Conservation (phyloP, 1,140 invertebrate species). For the Dolichoris vasculosae region DNA sequence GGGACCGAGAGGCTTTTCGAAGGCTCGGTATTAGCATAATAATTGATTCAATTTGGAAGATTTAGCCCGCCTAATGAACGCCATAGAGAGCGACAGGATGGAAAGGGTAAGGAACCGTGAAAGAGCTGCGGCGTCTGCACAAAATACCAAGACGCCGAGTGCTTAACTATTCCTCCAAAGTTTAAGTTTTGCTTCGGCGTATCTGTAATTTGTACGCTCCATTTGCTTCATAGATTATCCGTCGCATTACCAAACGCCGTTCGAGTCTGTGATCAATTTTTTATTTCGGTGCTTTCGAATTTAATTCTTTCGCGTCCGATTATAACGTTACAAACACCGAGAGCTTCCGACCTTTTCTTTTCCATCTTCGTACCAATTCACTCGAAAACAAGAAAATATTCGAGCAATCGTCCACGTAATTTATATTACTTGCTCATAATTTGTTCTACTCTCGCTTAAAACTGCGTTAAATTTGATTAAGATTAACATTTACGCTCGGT, state of each 20-base stretch:
- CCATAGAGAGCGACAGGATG: slow-evolving; percentile 60
- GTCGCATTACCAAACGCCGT: background rate
- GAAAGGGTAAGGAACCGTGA: slow-evolving; percentile 61
- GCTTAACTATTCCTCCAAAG: slow-evolving; percentile 38
- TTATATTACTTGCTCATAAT: slow-evolving; percentile 6
- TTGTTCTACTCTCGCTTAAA: slow-evolving; percentile 1
- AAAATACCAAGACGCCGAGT: slow-evolving; percentile 45
- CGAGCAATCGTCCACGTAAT: background rate
- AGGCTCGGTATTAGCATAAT: slow-evolving; percentile 63
- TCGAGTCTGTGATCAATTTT: background rate
- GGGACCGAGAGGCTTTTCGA: slow-evolving; percentile 58
- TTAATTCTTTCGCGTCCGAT: background rate
- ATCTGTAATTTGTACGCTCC: slow-evolving; percentile 43
- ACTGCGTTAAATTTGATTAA: slow-evolving; percentile 14
- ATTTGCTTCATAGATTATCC: slow-evolving; percentile 39
- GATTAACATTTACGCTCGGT: slow-evolving; percentile 6
- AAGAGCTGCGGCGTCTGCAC: slow-evolving; percentile 57
- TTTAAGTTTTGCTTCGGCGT: slow-evolving; percentile 41
- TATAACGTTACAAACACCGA: background rate
- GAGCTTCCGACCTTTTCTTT: background rate
- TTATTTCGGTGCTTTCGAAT: background rate
- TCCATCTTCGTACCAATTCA: background rate
- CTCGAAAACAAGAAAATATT: background rate
- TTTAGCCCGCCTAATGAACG: slow-evolving; percentile 65
- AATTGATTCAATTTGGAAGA: slow-evolving; percentile 67